Base-by-base conservation (phyloP, 2,888 invertebrate species). In the Hydriomena furcata region DNA sequence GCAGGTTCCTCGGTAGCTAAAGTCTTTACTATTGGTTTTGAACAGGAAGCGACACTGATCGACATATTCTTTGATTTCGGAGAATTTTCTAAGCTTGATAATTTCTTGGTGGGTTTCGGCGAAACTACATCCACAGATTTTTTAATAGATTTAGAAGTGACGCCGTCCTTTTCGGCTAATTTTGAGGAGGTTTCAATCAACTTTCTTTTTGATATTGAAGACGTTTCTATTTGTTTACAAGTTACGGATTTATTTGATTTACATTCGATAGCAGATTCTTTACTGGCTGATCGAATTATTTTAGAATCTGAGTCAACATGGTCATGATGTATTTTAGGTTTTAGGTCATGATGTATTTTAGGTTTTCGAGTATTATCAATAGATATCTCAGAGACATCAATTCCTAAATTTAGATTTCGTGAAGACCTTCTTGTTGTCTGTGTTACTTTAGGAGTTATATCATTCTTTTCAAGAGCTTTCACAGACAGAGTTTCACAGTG, bases 341-440 rank as follows among this genome's bases (percentile, higher is more conserved):
- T 31, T 6, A n/a, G 11, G 8, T 11, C 31, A 7, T 17, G 7
- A 12, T 21, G 25, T 32, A 10, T 17, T 34, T 38, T 25, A 27
- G 10, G n/a, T 13, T 12, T 31, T 6, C 5, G 5, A 30, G 21
- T 11, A 25, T 13, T 23, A 24, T 32, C 11, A 1, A 7, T 2
- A 41, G 31, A 6, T 12, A 24, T 7, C n/a, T 41, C 11, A 27
- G 31, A 20, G 1, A 7, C 8, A 11, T 31, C 17, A 23, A 12
- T 17, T 7, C 11, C 17, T 11, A 32, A 11, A 21, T 10, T 28
- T 17, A 13, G 11, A 28, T 35, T 23, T 2, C 38, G 21, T 7
- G 30, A 40, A 23, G 50, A 40, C 10, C 34, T 32, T 44, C 44
- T 35, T 2, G 21, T 28, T 13, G 7, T 4, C 27, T 17, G 34